Evolutionary conservation across 1,140 invertebrate genomes (phyloP).

Genomic region (Adoxophyes honmai): DNA sequence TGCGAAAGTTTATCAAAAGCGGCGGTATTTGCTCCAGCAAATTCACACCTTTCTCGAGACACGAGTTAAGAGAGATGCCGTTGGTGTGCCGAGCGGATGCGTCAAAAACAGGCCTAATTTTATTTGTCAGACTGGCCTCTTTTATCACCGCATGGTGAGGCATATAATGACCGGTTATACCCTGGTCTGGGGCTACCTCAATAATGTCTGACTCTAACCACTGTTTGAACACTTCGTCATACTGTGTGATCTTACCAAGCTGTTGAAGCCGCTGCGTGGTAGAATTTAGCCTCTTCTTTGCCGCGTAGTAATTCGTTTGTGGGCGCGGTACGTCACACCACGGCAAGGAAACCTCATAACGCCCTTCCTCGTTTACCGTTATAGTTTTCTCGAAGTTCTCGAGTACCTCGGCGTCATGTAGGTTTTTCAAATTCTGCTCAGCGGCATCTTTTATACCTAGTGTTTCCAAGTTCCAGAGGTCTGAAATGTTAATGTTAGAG

Average conservation of each 20-base stretch:
- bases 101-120: conserved; percentile 30
- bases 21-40: conserved; percentile 53
- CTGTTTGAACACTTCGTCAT: conserved; percentile 17
- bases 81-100: conserved; percentile 26
- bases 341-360: neutral
- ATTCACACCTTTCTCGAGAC: conserved; percentile 32
- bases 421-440: neutral
- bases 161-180: conserved; percentile 22
- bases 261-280: neutral
- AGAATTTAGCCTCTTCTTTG: neutral
- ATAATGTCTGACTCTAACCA: conserved; percentile 17
- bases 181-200: neutral
- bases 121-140: conserved; percentile 29
- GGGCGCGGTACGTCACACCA: neutral
- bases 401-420: neutral
- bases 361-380: neutral
- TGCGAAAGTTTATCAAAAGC: conserved; percentile 52
- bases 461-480: conserved; percentile 10
- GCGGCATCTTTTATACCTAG: conserved; percentile 3
- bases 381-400: neutral
- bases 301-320: neutral
- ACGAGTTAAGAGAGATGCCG: conserved; percentile 30
- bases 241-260: neutral
- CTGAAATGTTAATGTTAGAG: neutral
- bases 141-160: conserved; percentile 31